These are phyloP conservation scores for Latrodectus elegans DNA, from an alignment of 2,888 invertebrate species.

Conservation along the genomic window DNA sequence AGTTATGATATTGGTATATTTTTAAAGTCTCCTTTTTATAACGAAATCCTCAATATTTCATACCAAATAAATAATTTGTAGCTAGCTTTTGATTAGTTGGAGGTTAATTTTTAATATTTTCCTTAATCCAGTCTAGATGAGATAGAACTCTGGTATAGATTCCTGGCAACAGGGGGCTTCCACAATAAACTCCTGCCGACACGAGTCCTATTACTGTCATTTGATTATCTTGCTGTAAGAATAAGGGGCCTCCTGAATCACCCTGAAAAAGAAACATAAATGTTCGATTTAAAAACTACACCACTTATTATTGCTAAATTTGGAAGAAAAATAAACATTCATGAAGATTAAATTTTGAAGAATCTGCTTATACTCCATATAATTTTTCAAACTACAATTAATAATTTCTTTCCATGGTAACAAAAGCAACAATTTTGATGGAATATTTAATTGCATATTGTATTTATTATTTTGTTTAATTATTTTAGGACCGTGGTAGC, in stretches of 20 bases:
- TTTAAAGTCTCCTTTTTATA: not conserved
- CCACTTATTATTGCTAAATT: too few relatives aligned
- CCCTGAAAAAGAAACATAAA: constrained; percentile 27
- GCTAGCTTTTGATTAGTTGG: not conserved
- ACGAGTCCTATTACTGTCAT: constrained; percentile 63
- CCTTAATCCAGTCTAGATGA: constrained; percentile 50
- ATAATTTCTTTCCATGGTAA: too few relatives aligned
- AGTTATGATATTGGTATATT: too few relatives aligned
- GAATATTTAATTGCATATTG: too few relatives aligned
- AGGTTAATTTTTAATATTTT: constrained; percentile 29
- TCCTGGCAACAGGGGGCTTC: constrained; percentile 57
- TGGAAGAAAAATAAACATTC: too few relatives aligned
- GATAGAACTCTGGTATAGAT: constrained; percentile 59
- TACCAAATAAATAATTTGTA: too few relatives aligned
- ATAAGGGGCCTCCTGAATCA: constrained; percentile 62
- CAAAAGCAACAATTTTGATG: too few relatives aligned
- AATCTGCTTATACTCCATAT: too few relatives aligned
- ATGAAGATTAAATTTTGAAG: too few relatives aligned
- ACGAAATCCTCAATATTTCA: not conserved
- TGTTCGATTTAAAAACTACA: not conserved
- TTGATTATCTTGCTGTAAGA: constrained; percentile 28
- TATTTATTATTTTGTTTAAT: too few relatives aligned
- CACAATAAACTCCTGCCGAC: constrained; percentile 56
- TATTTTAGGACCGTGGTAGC: too few relatives aligned
- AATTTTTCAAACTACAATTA: too few relatives aligned